A percentile compares a stretch with the other conserved stretches of the same genome.
These are phyloP conservation scores for Stegophylla sp. DNA, from an alignment of 2,888 invertebrate genomes.

Conservation along the genomic window DNA sequence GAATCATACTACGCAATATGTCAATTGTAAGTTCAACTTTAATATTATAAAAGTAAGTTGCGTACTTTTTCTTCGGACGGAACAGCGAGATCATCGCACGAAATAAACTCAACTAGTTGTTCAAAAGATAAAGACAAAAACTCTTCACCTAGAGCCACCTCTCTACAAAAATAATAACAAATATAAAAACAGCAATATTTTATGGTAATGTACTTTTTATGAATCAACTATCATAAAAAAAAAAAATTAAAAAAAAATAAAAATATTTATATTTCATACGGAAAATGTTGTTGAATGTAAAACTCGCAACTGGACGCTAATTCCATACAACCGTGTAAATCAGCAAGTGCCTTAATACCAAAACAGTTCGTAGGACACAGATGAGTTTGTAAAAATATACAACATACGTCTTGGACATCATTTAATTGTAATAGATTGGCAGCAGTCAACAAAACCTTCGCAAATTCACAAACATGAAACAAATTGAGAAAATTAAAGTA, in stretches of 20 bases:
- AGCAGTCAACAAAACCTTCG: constrained; percentile 83
- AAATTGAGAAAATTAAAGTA: neutral
- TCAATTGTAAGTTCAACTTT: too few relatives aligned
- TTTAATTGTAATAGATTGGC: constrained; percentile 84
- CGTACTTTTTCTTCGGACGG: constrained; percentile 81
- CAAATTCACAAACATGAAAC: constrained; percentile 60
- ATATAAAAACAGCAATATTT: neutral
- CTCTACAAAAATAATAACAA: constrained; percentile 67
- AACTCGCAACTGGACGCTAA: constrained; percentile 79
- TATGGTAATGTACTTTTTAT: too few relatives aligned
- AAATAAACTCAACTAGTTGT: constrained; percentile 80
- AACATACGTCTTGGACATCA: constrained; percentile 87
- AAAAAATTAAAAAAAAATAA: neutral
- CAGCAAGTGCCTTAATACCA: constrained; percentile 94
- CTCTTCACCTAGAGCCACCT: constrained; percentile 86
- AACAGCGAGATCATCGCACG: constrained; percentile 87
- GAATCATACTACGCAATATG: too few relatives aligned
- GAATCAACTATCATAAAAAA: neutral
- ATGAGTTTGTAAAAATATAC: constrained; percentile 89
- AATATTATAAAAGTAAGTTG: neutral
- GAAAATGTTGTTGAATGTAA: constrained; percentile 90
- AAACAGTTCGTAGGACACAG: constrained; percentile 93
- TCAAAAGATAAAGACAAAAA: constrained; percentile 78
- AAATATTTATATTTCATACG: constrained; percentile 68
- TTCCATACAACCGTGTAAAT: constrained; percentile 89